Base-by-base conservation (phyloP, 2,113 vertebrate genomes). In the Cyprinodon brontotheroides region DNA sequence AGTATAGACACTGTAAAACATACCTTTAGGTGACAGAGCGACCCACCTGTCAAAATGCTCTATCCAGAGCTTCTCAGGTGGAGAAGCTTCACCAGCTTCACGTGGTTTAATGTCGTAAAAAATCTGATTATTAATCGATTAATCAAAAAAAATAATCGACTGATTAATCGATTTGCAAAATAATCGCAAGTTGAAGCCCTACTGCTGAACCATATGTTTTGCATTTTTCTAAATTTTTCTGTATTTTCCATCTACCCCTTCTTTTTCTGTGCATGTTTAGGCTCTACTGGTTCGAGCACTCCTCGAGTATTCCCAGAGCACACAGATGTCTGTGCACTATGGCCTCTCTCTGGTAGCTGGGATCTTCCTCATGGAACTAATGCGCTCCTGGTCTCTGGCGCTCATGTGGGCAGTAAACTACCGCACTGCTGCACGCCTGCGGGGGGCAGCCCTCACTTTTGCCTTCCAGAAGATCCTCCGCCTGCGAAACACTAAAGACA, bases 351-450 rank as follows among this genome's bases (percentile, higher is more conserved):
- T 96, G 87, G 94, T 91, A 43, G 91, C 75, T 0, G 94, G 94
- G 48, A 90, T 96, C 74, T 94, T 95, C 84, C 82, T 92, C 65
- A 90, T 80, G 77, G 95, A 96, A 72, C 73, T 95, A 73, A 86
- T 91, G 12, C 94, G 93, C 74, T 95, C 95, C 65, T 96, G 95
- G 95, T 92, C 93, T 59, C 68, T 95, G 83, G 93, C 92, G 11
- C 87, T 95, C 48, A 93, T 93, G 89, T 96, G 94, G 94, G 92
- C 94, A 10, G 78, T 95, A 83, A 95, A 93, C 91, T 96, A 95
- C 83, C 94, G 95, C 77, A 96, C 95, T 0, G 95, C 94, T 9
- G 78, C 94, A 37, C 94, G 95, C 29, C 89, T 96, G 61, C 87
- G 94, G 3, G 95, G 94, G 65, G 95, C 95, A 1, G 90, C 92